These are phyloP conservation scores for Myathropa florea DNA, from an alignment of 2,888 invertebrate genomes.

Conservation along the genomic window DNA sequence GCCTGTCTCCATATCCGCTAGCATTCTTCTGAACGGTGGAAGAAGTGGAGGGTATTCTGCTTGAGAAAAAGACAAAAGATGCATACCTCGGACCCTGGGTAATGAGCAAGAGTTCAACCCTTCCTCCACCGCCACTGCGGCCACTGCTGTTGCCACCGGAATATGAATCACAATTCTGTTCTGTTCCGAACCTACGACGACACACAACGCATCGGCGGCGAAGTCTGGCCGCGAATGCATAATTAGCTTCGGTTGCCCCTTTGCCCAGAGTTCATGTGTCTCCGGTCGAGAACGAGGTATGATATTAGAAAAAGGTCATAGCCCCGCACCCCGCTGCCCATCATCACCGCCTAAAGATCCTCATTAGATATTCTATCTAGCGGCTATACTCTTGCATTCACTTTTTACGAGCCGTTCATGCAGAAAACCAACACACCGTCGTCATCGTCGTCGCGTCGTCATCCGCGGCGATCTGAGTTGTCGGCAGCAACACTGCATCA, in stretches of 20 bases:
- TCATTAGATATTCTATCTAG: slow-evolving; percentile 13
- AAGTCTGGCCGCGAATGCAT: slow-evolving; percentile 47
- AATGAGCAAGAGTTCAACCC: slow-evolving; percentile 52
- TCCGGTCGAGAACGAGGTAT: neutral
- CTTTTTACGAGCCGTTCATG: slow-evolving; percentile 15
- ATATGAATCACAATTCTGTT: slow-evolving; percentile 47
- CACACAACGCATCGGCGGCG: slow-evolving; percentile 19
- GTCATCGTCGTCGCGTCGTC: too few relatives aligned
- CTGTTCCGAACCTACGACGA: slow-evolving; percentile 7
- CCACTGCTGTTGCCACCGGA: slow-evolving; percentile 22
- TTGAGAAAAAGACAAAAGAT: slow-evolving; percentile 6
- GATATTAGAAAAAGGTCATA: slow-evolving; percentile 41
- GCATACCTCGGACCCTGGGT: neutral
- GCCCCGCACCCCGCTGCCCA: neutral
- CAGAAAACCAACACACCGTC: neutral
- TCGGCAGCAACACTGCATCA: neutral
- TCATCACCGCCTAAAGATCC: neutral
- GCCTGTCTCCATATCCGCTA: neutral
- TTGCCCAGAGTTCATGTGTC: neutral
- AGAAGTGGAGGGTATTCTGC: slow-evolving; percentile 3
- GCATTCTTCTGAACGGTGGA: neutral
- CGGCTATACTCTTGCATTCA: slow-evolving; percentile 10
- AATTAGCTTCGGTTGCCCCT: slow-evolving; percentile 37
- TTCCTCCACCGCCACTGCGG: neutral
- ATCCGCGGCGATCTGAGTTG: neutral